Evolutionary conservation across 2,113 vertebrate genomes (phyloP).

Genomic region (Elephas maximus): DNA sequence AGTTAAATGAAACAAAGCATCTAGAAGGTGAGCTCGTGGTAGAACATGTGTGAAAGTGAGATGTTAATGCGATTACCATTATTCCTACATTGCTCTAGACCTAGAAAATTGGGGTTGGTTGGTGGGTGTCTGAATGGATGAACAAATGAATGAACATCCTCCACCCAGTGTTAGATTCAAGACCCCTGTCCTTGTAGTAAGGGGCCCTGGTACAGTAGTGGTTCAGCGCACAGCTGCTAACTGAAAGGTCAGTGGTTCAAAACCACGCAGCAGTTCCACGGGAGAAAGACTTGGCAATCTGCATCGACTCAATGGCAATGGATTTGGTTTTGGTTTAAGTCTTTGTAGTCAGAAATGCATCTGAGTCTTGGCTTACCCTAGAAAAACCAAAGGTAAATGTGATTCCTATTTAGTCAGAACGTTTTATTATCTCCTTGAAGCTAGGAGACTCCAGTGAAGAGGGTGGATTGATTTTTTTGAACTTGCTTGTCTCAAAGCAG

Average conservation of each 20-base stretch:
- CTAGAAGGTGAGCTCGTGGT: neutral
- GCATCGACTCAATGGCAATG: neutral
- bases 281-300: neutral
- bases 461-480: slow-evolving; percentile 32
- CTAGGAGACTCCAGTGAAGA: neutral
- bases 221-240: neutral
- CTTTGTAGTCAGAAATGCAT: neutral
- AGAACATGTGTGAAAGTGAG: neutral
- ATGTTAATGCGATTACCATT: neutral
- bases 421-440: slow-evolving; percentile 56
- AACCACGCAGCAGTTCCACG: neutral
- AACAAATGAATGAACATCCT: neutral
- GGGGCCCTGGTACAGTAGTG: neutral
- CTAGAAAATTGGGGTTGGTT: neutral
- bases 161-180: neutral
- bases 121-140: neutral
- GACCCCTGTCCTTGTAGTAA: neutral
- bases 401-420: slow-evolving; percentile 41
- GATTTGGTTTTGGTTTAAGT: neutral
- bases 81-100: neutral
- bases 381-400: slow-evolving; percentile 48
- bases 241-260: neutral
- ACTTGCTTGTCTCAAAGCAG: slow-evolving; percentile 9
- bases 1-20: neutral
- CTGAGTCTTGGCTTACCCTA: neutral